Evolutionary conservation across 2,113 vertebrate species (phyloP).

Genomic region (Polyodon spathula): DNA sequence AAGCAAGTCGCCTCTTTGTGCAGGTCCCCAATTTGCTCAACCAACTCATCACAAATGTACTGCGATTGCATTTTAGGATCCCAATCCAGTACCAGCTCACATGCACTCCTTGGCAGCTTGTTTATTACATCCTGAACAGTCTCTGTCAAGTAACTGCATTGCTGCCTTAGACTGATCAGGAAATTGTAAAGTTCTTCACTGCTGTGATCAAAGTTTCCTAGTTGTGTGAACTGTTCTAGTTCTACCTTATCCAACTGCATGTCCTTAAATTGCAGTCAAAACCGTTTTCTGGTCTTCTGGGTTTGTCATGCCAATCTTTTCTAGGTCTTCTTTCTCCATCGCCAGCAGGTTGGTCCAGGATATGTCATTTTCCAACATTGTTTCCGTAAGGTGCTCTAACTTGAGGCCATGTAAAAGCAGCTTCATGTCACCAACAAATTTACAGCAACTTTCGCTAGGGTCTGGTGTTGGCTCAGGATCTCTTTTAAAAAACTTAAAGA

Average conservation of each 20-base stretch:
- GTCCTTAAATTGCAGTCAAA: constrained; percentile 57
- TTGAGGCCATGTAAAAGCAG: constrained; percentile 79
- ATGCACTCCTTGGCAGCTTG: constrained; percentile 63
- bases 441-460: constrained; percentile 47
- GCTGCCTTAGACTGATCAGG: constrained; percentile 70
- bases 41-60: constrained; percentile 62
- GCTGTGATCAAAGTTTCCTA: constrained; percentile 61
- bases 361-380: constrained; percentile 61
- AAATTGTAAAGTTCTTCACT: constrained; percentile 75
- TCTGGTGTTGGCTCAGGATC: constrained; percentile 35
- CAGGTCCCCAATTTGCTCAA: constrained; percentile 57
- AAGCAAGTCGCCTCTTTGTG: constrained; percentile 70
- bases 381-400: constrained; percentile 64
- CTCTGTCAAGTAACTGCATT: constrained; percentile 71
- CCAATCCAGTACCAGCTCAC: constrained; percentile 76
- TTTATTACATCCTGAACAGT: constrained; percentile 61
- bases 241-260: constrained; percentile 66
- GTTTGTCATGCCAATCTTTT: constrained; percentile 71
- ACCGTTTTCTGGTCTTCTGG: constrained; percentile 70
- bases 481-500: constrained; percentile 48
- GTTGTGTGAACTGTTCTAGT: constrained; percentile 50
- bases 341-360: constrained; percentile 69
- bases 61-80: constrained; percentile 55
- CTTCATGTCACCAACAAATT: constrained; percentile 66
- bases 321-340: constrained; percentile 75